Evolutionary conservation across 2,113 vertebrate species (phyloP).

Genomic region (Semicossyphus pulcher): DNA sequence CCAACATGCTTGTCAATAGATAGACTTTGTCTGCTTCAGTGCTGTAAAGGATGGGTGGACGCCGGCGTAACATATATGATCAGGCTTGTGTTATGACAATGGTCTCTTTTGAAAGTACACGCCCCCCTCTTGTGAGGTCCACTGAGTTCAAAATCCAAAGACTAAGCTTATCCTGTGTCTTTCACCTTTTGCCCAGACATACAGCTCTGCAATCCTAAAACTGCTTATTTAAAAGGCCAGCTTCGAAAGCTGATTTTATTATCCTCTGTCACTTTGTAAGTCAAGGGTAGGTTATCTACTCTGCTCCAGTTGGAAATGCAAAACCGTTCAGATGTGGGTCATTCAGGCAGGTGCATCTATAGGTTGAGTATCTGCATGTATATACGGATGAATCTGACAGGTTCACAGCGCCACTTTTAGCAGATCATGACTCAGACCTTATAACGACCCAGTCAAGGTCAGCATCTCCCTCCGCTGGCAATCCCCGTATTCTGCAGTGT

Average conservation of each 20-base stretch:
- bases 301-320: constrained; percentile 2
- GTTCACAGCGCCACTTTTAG: constrained; percentile 28
- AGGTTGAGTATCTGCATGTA: neutral
- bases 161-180: too few relatives aligned
- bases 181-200: neutral
- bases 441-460: constrained; percentile 43
- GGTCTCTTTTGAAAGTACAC: neutral
- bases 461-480: neutral
- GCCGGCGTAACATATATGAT: neutral
- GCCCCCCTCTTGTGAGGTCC: neutral
- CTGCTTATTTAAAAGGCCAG: too few relatives aligned
- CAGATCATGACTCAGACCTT: constrained; percentile 34
- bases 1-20: constrained; percentile 5
- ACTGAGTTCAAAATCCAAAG: too few relatives aligned
- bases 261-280: neutral
- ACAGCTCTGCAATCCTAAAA: too few relatives aligned
- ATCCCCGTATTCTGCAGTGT: neutral
- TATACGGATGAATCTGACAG: constrained; percentile 10
- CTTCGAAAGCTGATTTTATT: too few relatives aligned
- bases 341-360: constrained; percentile 2
- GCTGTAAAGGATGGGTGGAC: neutral
- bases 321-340: constrained; percentile 14
- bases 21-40: neutral
- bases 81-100: neutral
- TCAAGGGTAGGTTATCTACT: neutral